Conservation (phyloP, 2,113 vertebrate genomes). For the Barnardius zonarius region DNA sequence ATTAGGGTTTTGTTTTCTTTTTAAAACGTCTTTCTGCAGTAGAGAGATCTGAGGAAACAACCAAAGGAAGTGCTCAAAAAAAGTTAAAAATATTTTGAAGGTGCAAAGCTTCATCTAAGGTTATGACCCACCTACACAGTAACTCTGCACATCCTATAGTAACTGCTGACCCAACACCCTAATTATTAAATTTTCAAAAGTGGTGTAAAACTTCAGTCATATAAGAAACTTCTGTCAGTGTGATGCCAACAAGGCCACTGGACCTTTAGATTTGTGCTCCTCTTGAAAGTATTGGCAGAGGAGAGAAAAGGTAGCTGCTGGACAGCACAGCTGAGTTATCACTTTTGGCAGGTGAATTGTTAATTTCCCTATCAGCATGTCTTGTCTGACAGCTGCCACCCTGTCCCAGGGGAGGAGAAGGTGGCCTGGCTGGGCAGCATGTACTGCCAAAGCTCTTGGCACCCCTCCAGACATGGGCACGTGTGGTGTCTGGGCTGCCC, state of each 20-base stretch:
- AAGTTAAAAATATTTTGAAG: not conserved
- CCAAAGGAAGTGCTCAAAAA: not conserved
- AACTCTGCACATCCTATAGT: not conserved
- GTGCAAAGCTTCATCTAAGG: not conserved
- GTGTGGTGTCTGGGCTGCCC: not conserved
- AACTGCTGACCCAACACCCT: not conserved
- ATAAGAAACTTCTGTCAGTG: not conserved
- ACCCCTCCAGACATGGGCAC: not conserved
- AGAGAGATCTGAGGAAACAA: not conserved
- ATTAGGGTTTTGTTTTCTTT: not conserved
- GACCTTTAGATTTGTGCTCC: not conserved
- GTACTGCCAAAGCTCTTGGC: not conserved
- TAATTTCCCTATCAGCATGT: not conserved
- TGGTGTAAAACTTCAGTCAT: not conserved
- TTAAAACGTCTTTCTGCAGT: not conserved
- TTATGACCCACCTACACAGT: not conserved
- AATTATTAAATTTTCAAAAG: not conserved
- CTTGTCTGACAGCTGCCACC: not conserved
- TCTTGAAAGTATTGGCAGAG: not conserved
- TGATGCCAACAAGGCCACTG: not conserved
- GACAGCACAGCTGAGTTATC: not conserved
- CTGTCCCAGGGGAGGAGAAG: not conserved
- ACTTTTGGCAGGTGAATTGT: not conserved
- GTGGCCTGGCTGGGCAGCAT: not conserved
- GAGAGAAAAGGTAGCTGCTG: not conserved